phyloP scores from a whole-genome alignment of 2,113 vertebrate genomes.

The Acrocephalus kingi region DNA sequence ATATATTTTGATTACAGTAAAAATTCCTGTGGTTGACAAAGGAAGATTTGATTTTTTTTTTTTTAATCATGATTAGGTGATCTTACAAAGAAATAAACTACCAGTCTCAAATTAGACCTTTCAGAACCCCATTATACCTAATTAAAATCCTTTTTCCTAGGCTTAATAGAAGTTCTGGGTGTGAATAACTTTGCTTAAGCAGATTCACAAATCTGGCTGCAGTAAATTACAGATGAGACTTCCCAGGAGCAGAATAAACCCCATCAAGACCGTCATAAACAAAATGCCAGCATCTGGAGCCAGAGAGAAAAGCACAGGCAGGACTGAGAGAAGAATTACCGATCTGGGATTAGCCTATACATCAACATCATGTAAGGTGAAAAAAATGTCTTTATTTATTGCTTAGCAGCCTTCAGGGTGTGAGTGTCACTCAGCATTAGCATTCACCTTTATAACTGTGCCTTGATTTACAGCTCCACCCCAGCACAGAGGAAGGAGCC shows the following conservation, averaged over 20 bases:
- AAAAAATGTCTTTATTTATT: slow-evolving; percentile 54
- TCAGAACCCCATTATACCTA: not conserved
- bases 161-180: slow-evolving; percentile 18
- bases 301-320: not conserved
- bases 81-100: not conserved
- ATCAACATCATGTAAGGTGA: not conserved
- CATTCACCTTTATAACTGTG: slow-evolving; percentile 44
- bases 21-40: not conserved
- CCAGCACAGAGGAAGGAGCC: not conserved
- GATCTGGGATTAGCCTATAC: slow-evolving; percentile 16
- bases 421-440: slow-evolving; percentile 46
- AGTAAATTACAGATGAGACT: slow-evolving; percentile 37
- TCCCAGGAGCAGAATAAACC: slow-evolving; percentile 57
- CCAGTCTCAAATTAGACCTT: not conserved
- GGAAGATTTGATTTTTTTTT: not conserved
- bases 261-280: slow-evolving; percentile 59
- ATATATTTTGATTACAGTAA: not conserved
- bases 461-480: slow-evolving; percentile 36
- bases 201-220: slow-evolving; percentile 25
- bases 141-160: slow-evolving; percentile 12
- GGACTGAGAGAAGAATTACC: not conserved
- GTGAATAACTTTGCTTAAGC: slow-evolving; percentile 39
- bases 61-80: not conserved
- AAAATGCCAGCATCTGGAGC: slow-evolving; percentile 66
- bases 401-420: not conserved